phyloP scores from a whole-genome alignment of 2,113 vertebrate species.

The Phylloscopus trochiloides region DNA sequence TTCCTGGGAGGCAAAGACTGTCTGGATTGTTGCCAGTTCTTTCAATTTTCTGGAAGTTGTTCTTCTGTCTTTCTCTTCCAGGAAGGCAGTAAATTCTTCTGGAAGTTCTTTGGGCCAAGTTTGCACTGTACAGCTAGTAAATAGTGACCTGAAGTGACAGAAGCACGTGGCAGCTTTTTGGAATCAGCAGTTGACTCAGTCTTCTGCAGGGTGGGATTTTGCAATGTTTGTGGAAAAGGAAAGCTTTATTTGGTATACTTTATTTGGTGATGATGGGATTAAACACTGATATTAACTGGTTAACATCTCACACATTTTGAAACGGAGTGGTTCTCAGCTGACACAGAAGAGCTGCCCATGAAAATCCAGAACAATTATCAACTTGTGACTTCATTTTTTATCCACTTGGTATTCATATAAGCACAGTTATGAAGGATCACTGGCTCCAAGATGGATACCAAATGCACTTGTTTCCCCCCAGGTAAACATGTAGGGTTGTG shows the following conservation, averaged over 20 bases:
- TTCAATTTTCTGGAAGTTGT: not conserved
- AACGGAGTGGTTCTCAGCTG: not conserved
- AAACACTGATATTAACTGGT: not conserved
- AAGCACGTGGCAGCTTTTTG: not conserved
- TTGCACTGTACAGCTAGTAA: not conserved
- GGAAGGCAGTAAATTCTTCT: not conserved
- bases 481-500: not conserved
- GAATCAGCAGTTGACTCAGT: not conserved
- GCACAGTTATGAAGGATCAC: not conserved
- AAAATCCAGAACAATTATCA: not conserved
- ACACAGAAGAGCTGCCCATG: not conserved
- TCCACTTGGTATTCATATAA: not conserved
- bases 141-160: not conserved
- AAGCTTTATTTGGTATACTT: not conserved
- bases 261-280: not conserved
- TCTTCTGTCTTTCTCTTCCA: not conserved
- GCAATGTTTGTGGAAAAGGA: not conserved
- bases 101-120: not conserved
- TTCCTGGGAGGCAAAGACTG: not conserved
- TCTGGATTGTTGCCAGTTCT: not conserved
- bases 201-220: not conserved
- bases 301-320: not conserved
- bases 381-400: not conserved
- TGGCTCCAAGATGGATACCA: not conserved
- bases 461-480: rapidly evolving